A percentile compares a stretch with the other conserved stretches of the same genome.
These are phyloP conservation scores for Pleuronectes platessa DNA, from an alignment of 2,113 vertebrate species.

Conservation along the genomic window DNA sequence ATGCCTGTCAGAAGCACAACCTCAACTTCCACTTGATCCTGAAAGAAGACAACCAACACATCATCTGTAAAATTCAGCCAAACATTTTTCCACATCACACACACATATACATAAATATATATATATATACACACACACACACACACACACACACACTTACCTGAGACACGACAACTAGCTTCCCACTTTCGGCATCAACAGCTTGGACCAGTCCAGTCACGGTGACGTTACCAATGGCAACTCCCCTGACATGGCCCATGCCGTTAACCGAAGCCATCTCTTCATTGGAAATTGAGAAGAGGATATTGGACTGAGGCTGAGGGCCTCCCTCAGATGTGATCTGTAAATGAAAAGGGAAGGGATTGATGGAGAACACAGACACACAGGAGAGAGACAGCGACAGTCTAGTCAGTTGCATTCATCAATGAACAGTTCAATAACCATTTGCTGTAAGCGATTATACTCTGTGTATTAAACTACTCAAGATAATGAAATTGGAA, in stretches of 20 bases:
- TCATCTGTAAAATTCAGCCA: neutral
- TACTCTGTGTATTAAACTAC: neutral
- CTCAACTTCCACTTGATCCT: slow-evolving; percentile 94
- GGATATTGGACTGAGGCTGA: slow-evolving; percentile 94
- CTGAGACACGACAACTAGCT: slow-evolving; percentile 90
- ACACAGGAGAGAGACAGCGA: neutral
- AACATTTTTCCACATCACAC: neutral
- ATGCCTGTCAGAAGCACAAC: slow-evolving; percentile 89
- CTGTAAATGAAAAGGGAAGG: slow-evolving; percentile 69
- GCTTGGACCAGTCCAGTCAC: slow-evolving; percentile 92
- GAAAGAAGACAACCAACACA: slow-evolving; percentile 7
- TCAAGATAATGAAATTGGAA: neutral
- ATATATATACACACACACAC: too few relatives aligned
- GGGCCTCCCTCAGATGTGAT: slow-evolving; percentile 96
- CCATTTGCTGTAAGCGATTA: neutral
- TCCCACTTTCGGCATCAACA: slow-evolving; percentile 90
- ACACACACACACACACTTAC: slow-evolving; percentile 68
- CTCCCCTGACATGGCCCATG: slow-evolving; percentile 85
- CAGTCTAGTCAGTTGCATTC: slow-evolving; percentile 9
- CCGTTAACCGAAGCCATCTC: slow-evolving; percentile 83
- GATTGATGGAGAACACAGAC: neutral
- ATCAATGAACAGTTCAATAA: slow-evolving; percentile 1
- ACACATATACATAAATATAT: too few relatives aligned
- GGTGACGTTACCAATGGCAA: slow-evolving; percentile 83
- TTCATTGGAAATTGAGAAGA: slow-evolving; percentile 88